Evolutionary conservation across 2,888 invertebrate genomes (phyloP), one percentile per base, ranked within the genome.

Genomic region (Argyresthia albistria): DNA sequence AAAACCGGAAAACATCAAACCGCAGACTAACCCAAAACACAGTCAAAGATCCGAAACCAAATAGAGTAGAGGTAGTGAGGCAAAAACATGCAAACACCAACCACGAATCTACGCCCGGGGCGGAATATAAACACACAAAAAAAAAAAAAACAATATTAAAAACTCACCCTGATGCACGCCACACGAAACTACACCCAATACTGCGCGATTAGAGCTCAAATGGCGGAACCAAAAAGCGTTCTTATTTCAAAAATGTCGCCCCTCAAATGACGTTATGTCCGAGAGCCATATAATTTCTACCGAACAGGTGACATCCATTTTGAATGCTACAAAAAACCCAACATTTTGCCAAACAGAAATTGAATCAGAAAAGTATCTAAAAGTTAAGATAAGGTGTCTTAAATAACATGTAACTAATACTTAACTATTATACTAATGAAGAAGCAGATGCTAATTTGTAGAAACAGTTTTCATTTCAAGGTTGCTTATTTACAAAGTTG

Each of bases 1-100:
- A 80, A 57, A 48, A 43, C 66, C 73, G 70, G 76, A 76, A 76
- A 75, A 70, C 60, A 61, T 63, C 16, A 10, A 42, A 39, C 42
- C 43, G 45, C 51, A 35, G 45, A 71, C 73, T 72, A 71, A 68
- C 69, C 69, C 66, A 74, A 74, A 76, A 76, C 62, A 69, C 70
- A 75, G 75, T 64, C 71, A 77, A 76, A 80, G 76, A 73, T 48
- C 60, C 70, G 64, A 75, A 76, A 68, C 69, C 73, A 77, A 81
- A 81, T 72, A 80, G 48, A 47, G n/a, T n/a, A 48, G 14, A 14
- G n/a, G n/a, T n/a, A n/a, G 35, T 67, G 63, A 63, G 61, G 69
- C 66, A 68, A 71, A 70, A 78, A 76, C 56, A 72, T 69, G 76
- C 74, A 76, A 77, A 80, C 77, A 70, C 66, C 65, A 63, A 65